Base-by-base conservation (phyloP, 2,888 invertebrate species). In the Leptinotarsa peninsularis region DNA sequence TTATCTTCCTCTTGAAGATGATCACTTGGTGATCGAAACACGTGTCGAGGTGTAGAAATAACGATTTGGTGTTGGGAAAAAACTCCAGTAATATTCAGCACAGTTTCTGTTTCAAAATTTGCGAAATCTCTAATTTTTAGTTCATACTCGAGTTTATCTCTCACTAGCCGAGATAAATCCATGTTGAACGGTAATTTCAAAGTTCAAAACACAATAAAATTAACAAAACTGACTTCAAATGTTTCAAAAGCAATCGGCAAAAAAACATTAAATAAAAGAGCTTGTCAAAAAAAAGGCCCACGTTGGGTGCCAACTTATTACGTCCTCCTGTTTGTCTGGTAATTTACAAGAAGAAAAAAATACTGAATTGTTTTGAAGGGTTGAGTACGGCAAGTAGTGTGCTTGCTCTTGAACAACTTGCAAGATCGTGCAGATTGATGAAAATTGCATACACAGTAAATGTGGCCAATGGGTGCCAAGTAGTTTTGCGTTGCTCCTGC, bases 101-200 rank as follows among this genome's bases (percentile, higher is more conserved):
- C 21, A 21, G 21, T 21, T 21, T 21, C 21, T 21, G 71, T 49
- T 49, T 58, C 60, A 0, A 71, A 49, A 60, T 71, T 60, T 60
- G 27, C 63, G 23, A 49, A 60, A n/a, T 63, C 71, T 15, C 49
- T 71, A 15, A 60, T 60, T 43, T 63, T 71, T 13, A 71, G 17
- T 15, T 69, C 69, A 56, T 69, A 69, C 10, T 50, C 69, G 43
- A 54, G 27, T 56, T 69, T 56, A 56, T 71, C 71, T 60, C 71
- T 63, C 13, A 49, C 60, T 17, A 71, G 21, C n/a, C 60, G 15
- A 27, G 71, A 49, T 21, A 63, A 71, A 63, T 71, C 50, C 63
- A 63, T 63, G 7, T 71, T 17, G 27, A 27, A 21, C 23, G 27
- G 4, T 27, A 27, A 27, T 27, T 10, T 14, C 4, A 27, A 27